Conservation (phyloP, 2,888 invertebrate species). For the Cephalotes varians region DNA sequence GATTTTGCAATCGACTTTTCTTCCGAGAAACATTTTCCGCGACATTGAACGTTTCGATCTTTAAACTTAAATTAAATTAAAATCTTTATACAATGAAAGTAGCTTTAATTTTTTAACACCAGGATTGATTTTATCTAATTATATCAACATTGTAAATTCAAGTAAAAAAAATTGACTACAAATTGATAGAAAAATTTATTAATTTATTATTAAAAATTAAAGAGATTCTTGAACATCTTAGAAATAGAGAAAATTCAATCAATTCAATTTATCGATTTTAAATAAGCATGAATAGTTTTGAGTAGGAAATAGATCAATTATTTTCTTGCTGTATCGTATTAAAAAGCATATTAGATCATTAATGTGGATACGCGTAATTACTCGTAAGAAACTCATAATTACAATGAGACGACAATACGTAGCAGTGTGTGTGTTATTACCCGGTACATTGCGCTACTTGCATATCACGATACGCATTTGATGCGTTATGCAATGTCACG, state of each 20-base stretch:
- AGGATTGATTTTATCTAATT: neutral
- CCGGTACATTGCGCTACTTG: conserved; percentile 8
- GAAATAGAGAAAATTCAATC: neutral
- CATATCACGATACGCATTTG: conserved; percentile 27
- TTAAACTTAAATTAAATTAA: neutral
- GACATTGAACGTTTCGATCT: neutral
- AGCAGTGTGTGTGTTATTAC: conserved; percentile 16
- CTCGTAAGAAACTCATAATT: conserved; percentile 22
- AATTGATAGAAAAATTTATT: neutral
- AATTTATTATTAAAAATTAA: neutral
- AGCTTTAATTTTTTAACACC: neutral
- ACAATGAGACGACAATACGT: conserved; percentile 22
- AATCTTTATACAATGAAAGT: neutral
- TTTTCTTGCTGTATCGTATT: neutral
- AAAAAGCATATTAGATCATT: conserved; percentile 10
- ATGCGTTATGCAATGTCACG: conserved; percentile 53
- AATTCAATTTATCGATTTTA: neutral
- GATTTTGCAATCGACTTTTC: neutral
- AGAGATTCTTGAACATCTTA: neutral
- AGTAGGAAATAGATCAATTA: neutral
- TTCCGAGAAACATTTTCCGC: neutral
- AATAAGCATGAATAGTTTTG: neutral
- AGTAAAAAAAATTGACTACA: neutral
- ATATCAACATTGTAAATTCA: neutral
- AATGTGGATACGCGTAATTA: conserved; percentile 26